Percentiles rank a stretch among this genome's conserved stretches.
phyloP scores from a whole-genome alignment of 30 jellyfish, hydroid and myxozoan species.

The Aurelia coerulea region DNA sequence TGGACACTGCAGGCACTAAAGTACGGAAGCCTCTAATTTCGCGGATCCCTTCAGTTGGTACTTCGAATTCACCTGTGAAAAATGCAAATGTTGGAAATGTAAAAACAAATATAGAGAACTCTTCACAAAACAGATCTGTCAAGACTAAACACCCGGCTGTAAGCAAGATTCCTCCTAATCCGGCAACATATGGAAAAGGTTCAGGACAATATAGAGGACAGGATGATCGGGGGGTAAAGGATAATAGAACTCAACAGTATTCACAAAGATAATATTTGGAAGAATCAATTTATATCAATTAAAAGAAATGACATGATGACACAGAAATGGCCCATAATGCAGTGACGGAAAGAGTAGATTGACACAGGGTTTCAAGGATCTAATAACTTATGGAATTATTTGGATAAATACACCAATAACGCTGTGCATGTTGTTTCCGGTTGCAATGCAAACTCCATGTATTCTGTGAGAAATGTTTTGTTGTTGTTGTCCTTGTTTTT shows the following conservation, averaged over 20 bases:
- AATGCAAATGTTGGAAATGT: constrained; percentile 19
- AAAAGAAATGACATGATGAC: too few species aligned
- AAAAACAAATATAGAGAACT: constrained; percentile 16
- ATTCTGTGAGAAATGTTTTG: too few species aligned
- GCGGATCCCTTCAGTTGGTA: constrained; percentile 52
- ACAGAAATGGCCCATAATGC: too few species aligned
- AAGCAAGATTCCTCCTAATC: constrained; percentile 44
- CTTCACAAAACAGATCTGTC: constrained; percentile 8
- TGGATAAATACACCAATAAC: too few species aligned
- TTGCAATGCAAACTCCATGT: too few species aligned
- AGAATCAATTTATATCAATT: too few species aligned
- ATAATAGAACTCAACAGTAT: constrained; percentile 5
- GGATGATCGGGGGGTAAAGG: constrained; percentile 18
- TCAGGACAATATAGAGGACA: background rate
- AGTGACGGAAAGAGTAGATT: too few species aligned
- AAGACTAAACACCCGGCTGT: constrained; percentile 50
- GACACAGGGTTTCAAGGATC: too few species aligned
- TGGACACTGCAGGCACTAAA: constrained; percentile 5
- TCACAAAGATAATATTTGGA: background rate
- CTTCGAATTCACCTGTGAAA: constrained; percentile 62
- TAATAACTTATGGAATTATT: too few species aligned
- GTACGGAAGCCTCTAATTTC: constrained; percentile 61
- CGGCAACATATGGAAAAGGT: constrained; percentile 3
- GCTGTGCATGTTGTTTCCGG: too few species aligned
- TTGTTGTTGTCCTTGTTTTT: too few species aligned